These are phyloP conservation scores for Nemapogon koenigi DNA, from an alignment of 2,888 invertebrate genomes.

Conservation along the genomic window DNA sequence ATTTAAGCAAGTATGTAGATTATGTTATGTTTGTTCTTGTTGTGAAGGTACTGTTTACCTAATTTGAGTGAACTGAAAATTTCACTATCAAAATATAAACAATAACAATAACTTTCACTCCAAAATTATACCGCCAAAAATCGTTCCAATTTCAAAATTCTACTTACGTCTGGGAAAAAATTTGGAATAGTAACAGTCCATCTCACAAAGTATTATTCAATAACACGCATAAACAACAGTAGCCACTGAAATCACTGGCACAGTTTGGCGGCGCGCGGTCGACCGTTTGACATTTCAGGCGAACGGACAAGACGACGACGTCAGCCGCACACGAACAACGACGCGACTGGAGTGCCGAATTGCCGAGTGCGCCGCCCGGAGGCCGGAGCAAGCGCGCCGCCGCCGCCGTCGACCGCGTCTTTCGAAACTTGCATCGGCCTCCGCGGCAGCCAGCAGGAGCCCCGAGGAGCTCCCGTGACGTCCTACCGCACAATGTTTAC, in stretches of 20 bases:
- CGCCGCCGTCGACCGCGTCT: conserved; percentile 67
- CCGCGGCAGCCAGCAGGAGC: conserved; percentile 47
- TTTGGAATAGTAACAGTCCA: conserved; percentile 65
- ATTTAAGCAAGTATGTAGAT: no score
- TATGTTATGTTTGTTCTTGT: no score
- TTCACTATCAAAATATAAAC: no score
- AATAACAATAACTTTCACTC: no score
- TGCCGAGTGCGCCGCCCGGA: conserved; percentile 56
- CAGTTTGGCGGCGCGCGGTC: conserved; percentile 34
- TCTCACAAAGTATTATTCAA: conserved; percentile 36
- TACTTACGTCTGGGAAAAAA: conserved; percentile 65
- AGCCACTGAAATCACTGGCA: conserved; percentile 52
- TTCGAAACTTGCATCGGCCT: conserved; percentile 69
- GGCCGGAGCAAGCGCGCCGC: conserved; percentile 21
- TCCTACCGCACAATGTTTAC: no score
- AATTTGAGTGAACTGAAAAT: no score
- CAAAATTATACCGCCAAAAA: no score
- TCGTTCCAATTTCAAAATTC: conserved; percentile 37
- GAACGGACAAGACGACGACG: conserved; percentile 62
- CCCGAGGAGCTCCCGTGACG: conserved; percentile 32
- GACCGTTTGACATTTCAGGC: conserved; percentile 62
- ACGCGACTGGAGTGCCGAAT: conserved; percentile 69
- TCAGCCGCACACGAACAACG: conserved; percentile 64
- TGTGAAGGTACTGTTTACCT: no score
- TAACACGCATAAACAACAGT: conserved; percentile 47